Conservation (phyloP, 2,113 vertebrate genomes). For the Circaetus gallicus region DNA sequence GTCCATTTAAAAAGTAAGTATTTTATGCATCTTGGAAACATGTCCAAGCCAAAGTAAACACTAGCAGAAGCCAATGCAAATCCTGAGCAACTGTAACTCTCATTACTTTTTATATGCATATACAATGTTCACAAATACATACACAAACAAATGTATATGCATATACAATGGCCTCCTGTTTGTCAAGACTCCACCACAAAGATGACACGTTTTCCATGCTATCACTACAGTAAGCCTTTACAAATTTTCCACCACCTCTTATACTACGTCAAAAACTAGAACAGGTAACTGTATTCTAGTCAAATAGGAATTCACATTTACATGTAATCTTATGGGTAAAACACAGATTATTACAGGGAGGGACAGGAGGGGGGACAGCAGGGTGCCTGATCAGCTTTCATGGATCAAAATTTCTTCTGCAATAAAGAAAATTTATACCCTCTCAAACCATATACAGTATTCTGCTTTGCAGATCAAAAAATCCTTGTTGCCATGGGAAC, state of each 20-base stretch:
- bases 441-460: constrained; percentile 39
- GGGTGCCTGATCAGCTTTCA: constrained; percentile 37
- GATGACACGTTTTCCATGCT: not conserved
- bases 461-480: constrained; percentile 68
- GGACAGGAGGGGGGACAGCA: not conserved
- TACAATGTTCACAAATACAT: not conserved
- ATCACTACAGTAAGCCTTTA: not conserved
- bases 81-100: not conserved
- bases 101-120: not conserved
- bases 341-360: not conserved
- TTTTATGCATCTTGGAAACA: not conserved
- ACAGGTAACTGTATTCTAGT: not conserved
- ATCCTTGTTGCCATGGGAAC: constrained; percentile 73
- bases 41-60: not conserved
- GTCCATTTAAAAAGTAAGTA: not conserved
- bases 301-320: not conserved
- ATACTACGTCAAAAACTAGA: not conserved
- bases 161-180: not conserved
- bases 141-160: not conserved
- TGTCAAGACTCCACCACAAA: not conserved
- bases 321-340: not conserved
- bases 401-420: constrained; percentile 23
- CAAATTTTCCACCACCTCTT: not conserved
- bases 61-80: not conserved
- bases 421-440: constrained; percentile 29